A percentile compares a stretch with the other conserved stretches of the same genome.
Conservation (phyloP, 2,113 vertebrate genomes). For the Neodontobutis hainanensis region DNA sequence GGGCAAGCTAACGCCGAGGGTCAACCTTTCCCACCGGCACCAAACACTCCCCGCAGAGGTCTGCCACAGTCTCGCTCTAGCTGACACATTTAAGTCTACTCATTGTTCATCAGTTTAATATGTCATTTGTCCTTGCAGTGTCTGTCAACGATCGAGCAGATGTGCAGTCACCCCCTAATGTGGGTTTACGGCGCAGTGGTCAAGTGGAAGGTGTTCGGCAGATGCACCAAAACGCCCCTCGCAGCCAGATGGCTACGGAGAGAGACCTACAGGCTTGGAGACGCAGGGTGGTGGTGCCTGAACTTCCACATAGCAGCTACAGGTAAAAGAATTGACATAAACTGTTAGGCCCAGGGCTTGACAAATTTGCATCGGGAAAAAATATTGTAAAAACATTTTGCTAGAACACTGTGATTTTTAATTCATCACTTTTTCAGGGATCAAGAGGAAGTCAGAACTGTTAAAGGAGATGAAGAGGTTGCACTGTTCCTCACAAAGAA, state of each 20-base stretch:
- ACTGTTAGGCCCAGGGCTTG: no score
- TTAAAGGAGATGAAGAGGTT: slow-evolving; percentile 92
- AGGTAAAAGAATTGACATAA: slow-evolving; percentile 74
- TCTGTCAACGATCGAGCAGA: slow-evolving; percentile 87
- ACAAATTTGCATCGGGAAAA: neutral
- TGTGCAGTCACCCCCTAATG: slow-evolving; percentile 90
- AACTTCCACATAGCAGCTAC: slow-evolving; percentile 81
- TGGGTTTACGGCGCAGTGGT: slow-evolving; percentile 92
- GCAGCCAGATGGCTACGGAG: slow-evolving; percentile 94
- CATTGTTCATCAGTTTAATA: neutral
- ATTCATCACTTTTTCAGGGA: slow-evolving; percentile 69
- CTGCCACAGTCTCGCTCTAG: slow-evolving; percentile 2
- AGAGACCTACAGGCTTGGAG: slow-evolving; percentile 94
- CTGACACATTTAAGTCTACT: neutral
- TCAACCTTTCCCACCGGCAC: slow-evolving; percentile 48
- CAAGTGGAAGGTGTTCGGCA: slow-evolving; percentile 96
- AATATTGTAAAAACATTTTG: neutral
- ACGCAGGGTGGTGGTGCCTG: slow-evolving; percentile 92
- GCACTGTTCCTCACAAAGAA: slow-evolving; percentile 84
- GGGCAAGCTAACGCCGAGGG: slow-evolving; percentile 44
- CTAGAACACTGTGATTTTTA: neutral
- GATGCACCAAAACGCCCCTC: slow-evolving; percentile 95
- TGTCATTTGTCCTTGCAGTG: slow-evolving; percentile 64
- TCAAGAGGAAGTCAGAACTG: slow-evolving; percentile 83
- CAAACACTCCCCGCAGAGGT: slow-evolving; percentile 90